Percentiles rank a stretch among this genome's conserved stretches.
Evolutionary conservation across 2,888 invertebrate species (phyloP).

Genomic region (Drosophila bunnanda): DNA sequence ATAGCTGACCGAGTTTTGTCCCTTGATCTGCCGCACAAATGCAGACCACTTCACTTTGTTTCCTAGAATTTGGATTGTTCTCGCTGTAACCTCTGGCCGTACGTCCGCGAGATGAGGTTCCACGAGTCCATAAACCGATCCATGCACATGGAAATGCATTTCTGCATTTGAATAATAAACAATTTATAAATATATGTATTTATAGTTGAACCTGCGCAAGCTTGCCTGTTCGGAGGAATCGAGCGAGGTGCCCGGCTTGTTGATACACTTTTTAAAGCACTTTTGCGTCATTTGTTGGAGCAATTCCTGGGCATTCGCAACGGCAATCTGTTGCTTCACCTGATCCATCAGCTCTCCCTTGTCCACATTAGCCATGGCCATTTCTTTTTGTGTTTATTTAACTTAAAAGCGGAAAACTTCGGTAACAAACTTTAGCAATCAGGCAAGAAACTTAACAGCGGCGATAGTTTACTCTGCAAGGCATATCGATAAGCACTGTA

Average conservation of each 20-base stretch:
- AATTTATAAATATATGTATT: neutral
- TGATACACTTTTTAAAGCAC: conserved; percentile 97
- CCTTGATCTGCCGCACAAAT: conserved; percentile 23
- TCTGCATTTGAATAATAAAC: conserved; percentile 85
- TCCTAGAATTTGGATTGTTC: conserved; percentile 85
- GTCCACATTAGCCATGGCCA: conserved; percentile 87
- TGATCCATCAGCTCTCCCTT: conserved; percentile 96
- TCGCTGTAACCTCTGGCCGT: conserved; percentile 92
- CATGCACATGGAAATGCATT: conserved; percentile 99
- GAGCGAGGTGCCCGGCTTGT: conserved; percentile 94
- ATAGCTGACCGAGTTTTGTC: conserved; percentile 28
- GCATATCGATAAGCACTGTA: conserved; percentile 3
- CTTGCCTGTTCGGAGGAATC: conserved; percentile 94
- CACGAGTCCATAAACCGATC: conserved; percentile 98
- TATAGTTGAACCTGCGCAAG: neutral
- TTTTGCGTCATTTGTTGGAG: conserved; percentile 98
- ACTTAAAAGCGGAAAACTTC: conserved; percentile 10
- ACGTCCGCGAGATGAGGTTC: conserved; percentile 95
- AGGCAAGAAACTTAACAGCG: conserved; percentile 25
- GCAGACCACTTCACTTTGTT: conserved; percentile 11
- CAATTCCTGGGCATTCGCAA: conserved; percentile 96
- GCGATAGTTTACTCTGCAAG: neutral
- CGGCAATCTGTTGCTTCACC: conserved; percentile 97
- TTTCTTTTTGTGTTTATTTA: conserved; percentile 37
- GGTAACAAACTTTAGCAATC: conserved; percentile 22